Percentiles rank a stretch among this genome's conserved stretches.
phyloP scores from a whole-genome alignment of 30 jellyfish, hydroid and myxozoan genomes.

The Aurelia aurita region DNA sequence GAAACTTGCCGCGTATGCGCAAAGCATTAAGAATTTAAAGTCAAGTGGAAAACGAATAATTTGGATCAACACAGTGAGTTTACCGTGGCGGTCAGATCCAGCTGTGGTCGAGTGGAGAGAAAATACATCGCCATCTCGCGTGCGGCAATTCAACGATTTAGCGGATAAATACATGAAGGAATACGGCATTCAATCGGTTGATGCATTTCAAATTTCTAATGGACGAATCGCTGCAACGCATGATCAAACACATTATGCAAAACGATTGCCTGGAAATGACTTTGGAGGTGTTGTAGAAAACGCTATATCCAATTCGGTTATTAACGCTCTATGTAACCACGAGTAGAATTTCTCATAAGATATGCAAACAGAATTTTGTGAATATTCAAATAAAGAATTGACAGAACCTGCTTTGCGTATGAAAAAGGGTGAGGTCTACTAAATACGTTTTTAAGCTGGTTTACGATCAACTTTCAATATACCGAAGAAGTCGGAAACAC shows the following conservation, averaged over 20 bases:
- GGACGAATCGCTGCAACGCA: slow-evolving; percentile 94
- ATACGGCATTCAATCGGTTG: slow-evolving; percentile 74
- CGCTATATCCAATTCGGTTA: slow-evolving; percentile 80
- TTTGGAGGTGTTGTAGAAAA: slow-evolving; percentile 97
- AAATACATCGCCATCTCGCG: slow-evolving; percentile 95
- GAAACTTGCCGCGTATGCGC: slow-evolving; percentile 82
- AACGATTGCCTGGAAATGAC: slow-evolving; percentile 90
- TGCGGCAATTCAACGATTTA: slow-evolving; percentile 69
- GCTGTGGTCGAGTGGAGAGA: slow-evolving; percentile 95
- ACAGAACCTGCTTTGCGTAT: no score
- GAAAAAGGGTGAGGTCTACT: no score
- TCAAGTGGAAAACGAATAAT: slow-evolving; percentile 62
- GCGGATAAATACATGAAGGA: slow-evolving; percentile 76
- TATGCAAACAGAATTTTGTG: no score
- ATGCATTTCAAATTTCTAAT: slow-evolving; percentile 90
- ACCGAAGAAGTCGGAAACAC: no score
- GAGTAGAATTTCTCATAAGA: slow-evolving; percentile 1
- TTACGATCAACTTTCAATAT: no score
- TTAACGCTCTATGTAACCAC: slow-evolving; percentile 77
- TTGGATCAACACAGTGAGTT: slow-evolving; percentile 92
- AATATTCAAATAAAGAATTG: no score
- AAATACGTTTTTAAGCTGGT: no score
- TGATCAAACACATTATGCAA: slow-evolving; percentile 91
- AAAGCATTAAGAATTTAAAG: slow-evolving; percentile 58
- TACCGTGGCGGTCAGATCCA: slow-evolving; percentile 95